Percentiles rank a stretch among this genome's conserved stretches.
phyloP scores from a whole-genome alignment of 2,113 vertebrate species.

The Tiliqua scincoides region DNA sequence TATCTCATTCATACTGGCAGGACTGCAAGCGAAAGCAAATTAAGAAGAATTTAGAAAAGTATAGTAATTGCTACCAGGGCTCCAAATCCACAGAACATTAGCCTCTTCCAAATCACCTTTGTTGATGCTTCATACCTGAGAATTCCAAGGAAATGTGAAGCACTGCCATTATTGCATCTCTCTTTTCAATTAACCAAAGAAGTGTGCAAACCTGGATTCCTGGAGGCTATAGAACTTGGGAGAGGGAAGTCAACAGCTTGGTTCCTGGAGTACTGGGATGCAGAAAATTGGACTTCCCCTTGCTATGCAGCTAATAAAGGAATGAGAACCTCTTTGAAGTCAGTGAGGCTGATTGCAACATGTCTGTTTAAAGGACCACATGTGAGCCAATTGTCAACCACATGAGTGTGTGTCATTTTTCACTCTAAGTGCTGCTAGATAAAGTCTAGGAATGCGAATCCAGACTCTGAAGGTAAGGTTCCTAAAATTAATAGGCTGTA shows the following conservation, averaged over 20 bases:
- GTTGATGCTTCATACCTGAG: constrained; percentile 17
- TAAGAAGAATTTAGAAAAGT: not conserved
- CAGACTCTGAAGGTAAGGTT: no score
- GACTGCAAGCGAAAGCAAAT: constrained; percentile 26
- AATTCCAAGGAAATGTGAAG: constrained; percentile 6
- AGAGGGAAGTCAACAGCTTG: not conserved
- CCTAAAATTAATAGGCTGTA: no score
- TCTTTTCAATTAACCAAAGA: not conserved
- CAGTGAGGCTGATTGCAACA: not conserved
- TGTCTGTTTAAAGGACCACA: not conserved
- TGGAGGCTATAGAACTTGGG: not conserved
- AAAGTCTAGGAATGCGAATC: not conserved
- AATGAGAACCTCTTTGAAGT: not conserved
- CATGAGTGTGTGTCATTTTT: not conserved
- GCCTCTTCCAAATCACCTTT: constrained; percentile 3
- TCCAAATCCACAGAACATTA: not conserved
- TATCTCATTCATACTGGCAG: constrained; percentile 37
- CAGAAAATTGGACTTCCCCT: not conserved
- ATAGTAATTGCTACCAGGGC: not conserved
- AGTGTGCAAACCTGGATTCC: not conserved
- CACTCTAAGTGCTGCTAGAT: not conserved
- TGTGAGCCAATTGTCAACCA: not conserved
- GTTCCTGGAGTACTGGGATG: not conserved
- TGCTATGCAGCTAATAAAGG: not conserved
- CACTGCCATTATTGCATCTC: not conserved